phyloP scores from a whole-genome alignment of 2,113 vertebrate species.

The Carassius gibelio region DNA sequence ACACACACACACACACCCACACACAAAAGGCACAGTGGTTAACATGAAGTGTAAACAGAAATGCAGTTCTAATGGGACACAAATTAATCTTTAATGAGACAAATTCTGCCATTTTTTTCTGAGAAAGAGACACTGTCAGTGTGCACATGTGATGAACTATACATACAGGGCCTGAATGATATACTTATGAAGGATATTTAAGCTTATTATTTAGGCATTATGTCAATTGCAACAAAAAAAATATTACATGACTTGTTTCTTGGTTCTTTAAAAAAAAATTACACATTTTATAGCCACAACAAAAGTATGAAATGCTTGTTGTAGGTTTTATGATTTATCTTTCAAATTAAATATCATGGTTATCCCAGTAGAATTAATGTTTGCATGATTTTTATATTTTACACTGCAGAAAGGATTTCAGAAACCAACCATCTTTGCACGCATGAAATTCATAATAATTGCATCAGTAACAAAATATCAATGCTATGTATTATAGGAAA shows the following conservation, averaged over 20 bases:
- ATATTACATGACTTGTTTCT: background rate
- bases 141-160: background rate
- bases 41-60: conserved; percentile 15
- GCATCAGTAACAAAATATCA: background rate
- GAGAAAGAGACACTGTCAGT: background rate
- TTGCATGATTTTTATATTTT: background rate
- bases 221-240: background rate
- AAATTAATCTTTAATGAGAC: conserved; percentile 56
- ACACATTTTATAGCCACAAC: background rate
- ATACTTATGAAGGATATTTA: background rate
- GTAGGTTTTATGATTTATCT: background rate
- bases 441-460: background rate
- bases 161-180: background rate
- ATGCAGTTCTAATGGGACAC: conserved; percentile 45
- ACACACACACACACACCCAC: background rate
- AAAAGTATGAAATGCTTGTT: background rate
- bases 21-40: background rate
- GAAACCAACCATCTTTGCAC: background rate
- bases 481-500: background rate
- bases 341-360: background rate
- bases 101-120: conserved; percentile 13
- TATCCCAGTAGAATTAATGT: background rate
- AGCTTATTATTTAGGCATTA: background rate
- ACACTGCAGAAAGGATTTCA: background rate
- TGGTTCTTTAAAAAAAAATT: background rate